Conservation (phyloP, 2,113 vertebrate genomes). For the Ictidomys tridecemlineatus region DNA sequence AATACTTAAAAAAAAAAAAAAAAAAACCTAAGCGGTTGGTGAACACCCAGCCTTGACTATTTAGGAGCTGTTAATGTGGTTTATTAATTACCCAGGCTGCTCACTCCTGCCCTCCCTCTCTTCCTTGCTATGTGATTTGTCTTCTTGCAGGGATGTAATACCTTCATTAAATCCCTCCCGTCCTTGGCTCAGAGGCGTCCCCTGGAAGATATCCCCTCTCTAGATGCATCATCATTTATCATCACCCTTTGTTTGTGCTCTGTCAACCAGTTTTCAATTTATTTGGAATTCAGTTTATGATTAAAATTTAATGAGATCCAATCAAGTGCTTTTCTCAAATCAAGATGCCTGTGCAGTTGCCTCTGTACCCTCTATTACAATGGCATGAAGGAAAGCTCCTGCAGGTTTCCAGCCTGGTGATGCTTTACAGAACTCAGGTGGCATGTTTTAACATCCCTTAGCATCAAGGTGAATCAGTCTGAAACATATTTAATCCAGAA, state of each 20-base stretch:
- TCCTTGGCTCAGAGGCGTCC: conserved; percentile 67
- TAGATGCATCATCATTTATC: conserved; percentile 67
- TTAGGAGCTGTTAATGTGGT: conserved; percentile 7
- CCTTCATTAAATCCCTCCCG: conserved; percentile 77
- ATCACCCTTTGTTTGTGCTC: conserved; percentile 79
- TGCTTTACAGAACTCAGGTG: neutral
- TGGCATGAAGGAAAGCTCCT: neutral
- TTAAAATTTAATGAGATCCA: conserved; percentile 86
- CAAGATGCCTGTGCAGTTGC: conserved; percentile 65
- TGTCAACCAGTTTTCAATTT: conserved; percentile 84
- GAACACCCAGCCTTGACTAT: conserved; percentile 13
- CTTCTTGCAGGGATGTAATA: conserved; percentile 72
- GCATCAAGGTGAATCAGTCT: conserved; percentile 43
- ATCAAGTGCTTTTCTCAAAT: conserved; percentile 78
- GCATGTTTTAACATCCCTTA: neutral
- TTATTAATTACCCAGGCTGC: conserved; percentile 73
- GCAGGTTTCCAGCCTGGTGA: neutral
- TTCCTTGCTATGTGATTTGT: conserved; percentile 66
- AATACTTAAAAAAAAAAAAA: neutral
- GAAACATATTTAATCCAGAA: conserved; percentile 27
- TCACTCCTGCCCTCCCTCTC: conserved; percentile 55
- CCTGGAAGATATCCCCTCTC: conserved; percentile 62
- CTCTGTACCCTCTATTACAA: neutral
- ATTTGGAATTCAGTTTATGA: conserved; percentile 83
- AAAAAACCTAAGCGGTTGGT: neutral